Conservation (phyloP, 2,113 vertebrate species). For the Upupa epops region DNA sequence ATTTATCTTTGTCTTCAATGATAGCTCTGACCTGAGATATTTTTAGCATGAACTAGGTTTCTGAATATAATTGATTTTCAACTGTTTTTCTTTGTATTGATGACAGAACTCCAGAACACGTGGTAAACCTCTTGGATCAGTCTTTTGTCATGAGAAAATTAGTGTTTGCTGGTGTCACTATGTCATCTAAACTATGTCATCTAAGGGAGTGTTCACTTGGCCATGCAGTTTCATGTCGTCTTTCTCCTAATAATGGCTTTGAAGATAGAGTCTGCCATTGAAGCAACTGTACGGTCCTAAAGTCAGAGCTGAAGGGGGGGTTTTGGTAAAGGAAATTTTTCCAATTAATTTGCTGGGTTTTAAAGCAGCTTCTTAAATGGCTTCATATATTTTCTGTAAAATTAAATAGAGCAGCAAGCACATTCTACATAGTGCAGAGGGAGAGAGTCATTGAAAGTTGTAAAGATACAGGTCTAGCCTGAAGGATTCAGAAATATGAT, state of each 20-base stretch:
- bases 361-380: background rate
- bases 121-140: fast-evolving
- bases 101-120: background rate
- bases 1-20: background rate
- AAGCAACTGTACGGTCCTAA: background rate
- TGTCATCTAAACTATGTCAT: background rate
- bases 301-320: background rate
- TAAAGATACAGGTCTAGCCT: background rate
- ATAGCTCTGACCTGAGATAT: background rate
- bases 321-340: background rate
- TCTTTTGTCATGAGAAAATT: fast-evolving
- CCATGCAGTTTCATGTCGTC: too few relatives aligned
- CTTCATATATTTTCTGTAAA: background rate
- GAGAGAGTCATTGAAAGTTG: background rate
- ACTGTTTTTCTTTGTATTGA: background rate
- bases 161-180: too few relatives aligned
- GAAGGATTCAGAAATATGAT: background rate
- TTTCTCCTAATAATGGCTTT: background rate
- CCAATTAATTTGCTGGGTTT: background rate
- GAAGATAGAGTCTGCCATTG: fast-evolving
- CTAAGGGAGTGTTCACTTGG: background rate
- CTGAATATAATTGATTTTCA: background rate
- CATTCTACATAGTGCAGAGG: background rate
- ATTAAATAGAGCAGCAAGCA: background rate
- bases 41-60: background rate